A percentile compares a stretch with the other conserved stretches of the same genome.
Conservation (phyloP, 2,113 vertebrate genomes). For the Lepus timidus region DNA sequence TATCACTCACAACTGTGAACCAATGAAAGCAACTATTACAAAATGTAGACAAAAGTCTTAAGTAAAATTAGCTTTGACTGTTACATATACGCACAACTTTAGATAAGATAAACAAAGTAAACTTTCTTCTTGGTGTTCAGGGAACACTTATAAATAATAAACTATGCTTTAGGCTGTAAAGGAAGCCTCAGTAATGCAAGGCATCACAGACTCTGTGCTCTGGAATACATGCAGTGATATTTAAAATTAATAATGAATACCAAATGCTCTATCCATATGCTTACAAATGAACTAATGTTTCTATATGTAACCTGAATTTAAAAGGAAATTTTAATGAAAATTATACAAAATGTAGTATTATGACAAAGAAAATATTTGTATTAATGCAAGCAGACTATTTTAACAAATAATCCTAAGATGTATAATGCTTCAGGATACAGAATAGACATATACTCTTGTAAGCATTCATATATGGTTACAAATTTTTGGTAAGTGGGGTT, state of each 20-base stretch:
- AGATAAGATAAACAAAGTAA: not conserved
- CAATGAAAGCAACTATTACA: not conserved
- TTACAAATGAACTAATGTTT: not conserved
- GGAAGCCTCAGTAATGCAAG: not conserved
- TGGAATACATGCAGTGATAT: not conserved
- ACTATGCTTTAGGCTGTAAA: not conserved
- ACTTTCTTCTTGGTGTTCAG: not conserved
- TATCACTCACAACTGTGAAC: too few relatives aligned
- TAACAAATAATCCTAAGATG: conserved; percentile 1
- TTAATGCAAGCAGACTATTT: not conserved
- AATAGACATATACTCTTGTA: not conserved
- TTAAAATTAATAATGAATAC: not conserved
- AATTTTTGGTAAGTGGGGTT: not conserved
- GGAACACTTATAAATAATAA: not conserved
- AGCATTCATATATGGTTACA: not conserved
- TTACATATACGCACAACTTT: not conserved
- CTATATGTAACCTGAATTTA: not conserved
- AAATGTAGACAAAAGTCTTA: not conserved
- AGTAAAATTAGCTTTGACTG: not conserved
- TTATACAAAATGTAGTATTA: not conserved
- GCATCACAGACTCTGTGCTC: not conserved
- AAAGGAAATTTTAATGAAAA: not conserved
- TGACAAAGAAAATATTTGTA: not conserved
- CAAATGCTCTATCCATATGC: not conserved
- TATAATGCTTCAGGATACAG: not conserved